A percentile compares a stretch with the other conserved stretches of the same genome.
These are phyloP conservation scores for Ecliptopera silaceata DNA, from an alignment of 2,888 invertebrate genomes.

Conservation along the genomic window DNA sequence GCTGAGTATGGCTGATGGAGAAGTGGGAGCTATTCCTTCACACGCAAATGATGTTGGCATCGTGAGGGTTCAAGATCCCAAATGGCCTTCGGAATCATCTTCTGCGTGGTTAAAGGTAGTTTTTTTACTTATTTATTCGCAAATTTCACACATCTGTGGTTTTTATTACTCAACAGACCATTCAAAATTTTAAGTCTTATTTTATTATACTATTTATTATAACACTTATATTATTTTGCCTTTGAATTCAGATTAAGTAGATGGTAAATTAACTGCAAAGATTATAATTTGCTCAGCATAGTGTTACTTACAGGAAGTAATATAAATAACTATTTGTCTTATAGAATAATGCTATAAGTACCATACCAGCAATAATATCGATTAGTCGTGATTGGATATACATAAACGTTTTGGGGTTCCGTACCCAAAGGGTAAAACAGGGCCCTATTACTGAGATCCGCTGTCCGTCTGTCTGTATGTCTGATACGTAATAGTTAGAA, in stretches of 20 bases:
- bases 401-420: background rate
- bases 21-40: constrained; percentile 79
- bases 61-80: constrained; percentile 77
- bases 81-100: constrained; percentile 85
- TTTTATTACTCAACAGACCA: too few relatives aligned
- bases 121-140: too few relatives aligned
- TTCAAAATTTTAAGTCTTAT: too few relatives aligned
- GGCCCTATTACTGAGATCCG: too few relatives aligned
- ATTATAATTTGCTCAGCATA: background rate
- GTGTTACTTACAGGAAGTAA: too few relatives aligned
- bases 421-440: too few relatives aligned
- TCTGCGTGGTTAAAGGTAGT: constrained; percentile 83
- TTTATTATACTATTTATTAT: too few relatives aligned
- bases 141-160: too few relatives aligned
- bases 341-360: background rate
- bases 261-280: background rate
- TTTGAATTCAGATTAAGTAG: too few relatives aligned
- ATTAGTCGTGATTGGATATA: constrained; percentile 4
- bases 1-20: constrained; percentile 66
- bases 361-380: background rate
- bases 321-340: background rate
- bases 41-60: constrained; percentile 85
- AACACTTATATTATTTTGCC: too few relatives aligned
- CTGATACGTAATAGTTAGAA: too few relatives aligned
- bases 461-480: too few relatives aligned